Percentiles rank a stretch among this genome's conserved stretches.
Evolutionary conservation across 2,797 vertebrate species (phyloP).

Genomic region (Buphagus erythrorhynchus): DNA sequence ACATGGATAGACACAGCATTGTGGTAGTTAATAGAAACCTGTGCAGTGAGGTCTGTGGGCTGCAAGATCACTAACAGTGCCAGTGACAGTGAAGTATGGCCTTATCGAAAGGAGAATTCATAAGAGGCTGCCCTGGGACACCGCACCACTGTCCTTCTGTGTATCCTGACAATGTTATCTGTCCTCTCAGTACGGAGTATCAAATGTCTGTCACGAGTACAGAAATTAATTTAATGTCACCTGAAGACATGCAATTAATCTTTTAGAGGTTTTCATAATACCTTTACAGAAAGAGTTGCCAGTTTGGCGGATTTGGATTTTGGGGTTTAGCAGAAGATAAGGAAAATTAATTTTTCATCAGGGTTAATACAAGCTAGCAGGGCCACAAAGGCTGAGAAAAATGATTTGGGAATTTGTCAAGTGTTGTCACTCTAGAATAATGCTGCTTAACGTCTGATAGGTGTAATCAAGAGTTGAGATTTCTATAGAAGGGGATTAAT

Average conservation of each 20-base stretch:
- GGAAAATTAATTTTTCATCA: slow-evolving; percentile 99
- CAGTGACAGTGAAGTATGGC: slow-evolving; percentile 78
- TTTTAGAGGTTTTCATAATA: slow-evolving; percentile 92
- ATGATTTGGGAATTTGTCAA: slow-evolving; percentile 91
- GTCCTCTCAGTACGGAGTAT: slow-evolving; percentile 82
- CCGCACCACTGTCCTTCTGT: slow-evolving; percentile 89
- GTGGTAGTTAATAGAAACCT: slow-evolving; percentile 88
- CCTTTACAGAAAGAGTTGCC: slow-evolving; percentile 95
- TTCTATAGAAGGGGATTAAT: slow-evolving; percentile 96
- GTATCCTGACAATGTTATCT: slow-evolving; percentile 97
- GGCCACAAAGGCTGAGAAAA: slow-evolving; percentile 89
- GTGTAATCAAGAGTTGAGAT: slow-evolving; percentile 93
- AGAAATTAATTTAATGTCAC: slow-evolving; percentile 94
- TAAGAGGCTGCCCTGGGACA: slow-evolving; percentile 85
- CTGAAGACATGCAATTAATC: slow-evolving; percentile 98
- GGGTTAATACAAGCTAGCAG: slow-evolving; percentile 91
- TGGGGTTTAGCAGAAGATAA: slow-evolving; percentile 96
- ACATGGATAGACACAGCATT: slow-evolving; percentile 78
- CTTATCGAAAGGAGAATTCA: slow-evolving; percentile 84
- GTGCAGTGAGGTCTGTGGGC: slow-evolving; percentile 81
- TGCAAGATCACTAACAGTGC: slow-evolving; percentile 70
- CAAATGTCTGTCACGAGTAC: slow-evolving; percentile 89
- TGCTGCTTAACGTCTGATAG: slow-evolving; percentile 93
- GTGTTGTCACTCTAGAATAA: slow-evolving; percentile 95
- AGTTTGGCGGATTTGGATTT: slow-evolving; percentile 98